Base-by-base conservation (phyloP, 2,888 invertebrate species). In the Drosophila falleni region DNA sequence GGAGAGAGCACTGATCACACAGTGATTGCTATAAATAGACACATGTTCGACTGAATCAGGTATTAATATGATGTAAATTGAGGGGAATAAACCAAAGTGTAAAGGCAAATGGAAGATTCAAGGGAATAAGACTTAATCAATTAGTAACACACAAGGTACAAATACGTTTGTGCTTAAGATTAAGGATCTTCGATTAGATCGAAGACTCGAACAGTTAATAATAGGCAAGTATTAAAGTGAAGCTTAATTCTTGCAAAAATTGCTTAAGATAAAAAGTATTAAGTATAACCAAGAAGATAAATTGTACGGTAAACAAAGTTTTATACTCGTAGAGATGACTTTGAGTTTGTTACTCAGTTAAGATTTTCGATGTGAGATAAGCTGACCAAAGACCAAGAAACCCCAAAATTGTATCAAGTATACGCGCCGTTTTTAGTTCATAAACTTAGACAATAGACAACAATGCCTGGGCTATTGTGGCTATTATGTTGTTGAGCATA, bases 21-120 rank as follows among this genome's bases (percentile, higher is more conserved):
- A 84, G 75, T 84, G 80, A 19, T 58, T 63, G 69, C 61, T 35
- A 64, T 59, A 79, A 89, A 73, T 82, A 55, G 15, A 47, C 63
- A 61, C 42, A 50, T 19, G 26, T n/a, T 15, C 46, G 16, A 49
- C 44, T 11, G 42, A 31, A 23, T 11, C 11, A 19, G 31, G 5
- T 19, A 44, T 47, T 11, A 13, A 29, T 47, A 19, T 23, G 5
- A 16, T 37, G 13, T 13, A n/a, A 35, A 58, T 29, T 31, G 29
- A 1, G 9, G 0, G 16, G 5, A 41, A 29, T 29, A 31, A 31
- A 37, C 4, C 11, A 23, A 33, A 44, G 15, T 31, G 29, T 15
- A 6, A 19, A 5, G 2, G 16, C 4, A 50, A 58, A 26, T 35
- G 11, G 1, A 33, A 26, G n/a, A 46, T 15, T 15, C 4, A 58